These are phyloP conservation scores for Dyspetes luteomarginatus DNA, from an alignment of 2,888 invertebrate species.

Conservation along the genomic window DNA sequence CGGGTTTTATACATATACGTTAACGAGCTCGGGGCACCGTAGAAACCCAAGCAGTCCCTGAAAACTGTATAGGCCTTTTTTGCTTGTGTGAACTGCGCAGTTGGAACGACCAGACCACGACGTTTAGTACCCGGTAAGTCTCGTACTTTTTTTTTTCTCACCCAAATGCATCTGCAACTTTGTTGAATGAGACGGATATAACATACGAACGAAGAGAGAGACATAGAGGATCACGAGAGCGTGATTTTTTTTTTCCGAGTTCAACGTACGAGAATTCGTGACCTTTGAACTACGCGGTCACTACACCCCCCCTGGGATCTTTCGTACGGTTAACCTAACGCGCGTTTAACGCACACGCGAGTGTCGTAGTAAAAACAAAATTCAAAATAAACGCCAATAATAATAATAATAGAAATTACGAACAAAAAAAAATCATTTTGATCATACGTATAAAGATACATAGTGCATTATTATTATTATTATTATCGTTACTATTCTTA, in stretches of 20 bases:
- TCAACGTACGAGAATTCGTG: constrained; percentile 33
- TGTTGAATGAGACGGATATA: not conserved
- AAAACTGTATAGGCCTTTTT: constrained; percentile 69
- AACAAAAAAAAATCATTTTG: no score
- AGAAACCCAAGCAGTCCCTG: constrained; percentile 74
- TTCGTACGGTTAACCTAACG: not conserved
- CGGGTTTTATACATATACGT: constrained; percentile 57
- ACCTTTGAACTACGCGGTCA: constrained; percentile 31
- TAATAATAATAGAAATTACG: no score
- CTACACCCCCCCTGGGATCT: not conserved
- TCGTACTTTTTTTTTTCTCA: constrained; percentile 63
- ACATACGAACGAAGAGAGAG: not conserved
- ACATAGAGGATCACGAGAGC: not conserved
- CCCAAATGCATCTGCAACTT: not conserved
- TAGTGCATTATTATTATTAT: no score
- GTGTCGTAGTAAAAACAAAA: constrained; percentile 3
- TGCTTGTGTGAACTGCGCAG: constrained; percentile 80
- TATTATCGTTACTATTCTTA: not conserved
- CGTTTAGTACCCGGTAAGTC: constrained; percentile 80
- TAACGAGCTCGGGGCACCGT: constrained; percentile 72
- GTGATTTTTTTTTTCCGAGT: constrained; percentile 19
- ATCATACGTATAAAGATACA: no score
- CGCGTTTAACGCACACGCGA: constrained; percentile 9
- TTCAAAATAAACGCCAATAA: not conserved
- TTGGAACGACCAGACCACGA: constrained; percentile 77